Conservation (phyloP, 2,888 invertebrate species). For the Clunio marinus region DNA sequence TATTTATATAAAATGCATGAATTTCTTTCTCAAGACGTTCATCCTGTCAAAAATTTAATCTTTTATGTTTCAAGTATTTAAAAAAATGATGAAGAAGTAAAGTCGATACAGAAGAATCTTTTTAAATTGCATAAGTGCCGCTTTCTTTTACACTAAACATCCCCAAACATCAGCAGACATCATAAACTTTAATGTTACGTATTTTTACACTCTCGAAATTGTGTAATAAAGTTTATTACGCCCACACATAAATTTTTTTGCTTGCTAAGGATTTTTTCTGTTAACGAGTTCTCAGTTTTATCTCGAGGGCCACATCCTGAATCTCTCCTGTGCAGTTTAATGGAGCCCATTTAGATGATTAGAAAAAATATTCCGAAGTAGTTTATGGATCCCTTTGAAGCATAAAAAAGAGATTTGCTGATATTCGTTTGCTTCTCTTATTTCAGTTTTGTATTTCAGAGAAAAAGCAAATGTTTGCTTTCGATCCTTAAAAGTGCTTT, state of each 20-base stretch:
- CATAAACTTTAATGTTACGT: not conserved
- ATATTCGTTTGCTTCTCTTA: not conserved
- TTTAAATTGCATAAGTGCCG: too few species aligned
- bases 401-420: not conserved
- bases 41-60: too few species aligned
- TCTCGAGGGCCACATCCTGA: not conserved
- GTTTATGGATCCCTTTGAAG: not conserved
- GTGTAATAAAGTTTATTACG: not conserved
- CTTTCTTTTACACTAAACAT: too few species aligned
- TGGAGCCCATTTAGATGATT: not conserved
- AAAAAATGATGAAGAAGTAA: too few species aligned
- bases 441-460: not conserved
- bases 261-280: too few species aligned
- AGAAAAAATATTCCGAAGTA: not conserved
- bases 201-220: not conserved
- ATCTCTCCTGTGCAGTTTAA: slow-evolving; percentile 1
- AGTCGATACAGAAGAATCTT: too few species aligned
- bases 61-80: too few species aligned
- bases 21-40: too few species aligned
- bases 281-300: not conserved
- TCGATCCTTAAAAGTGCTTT: not conserved
- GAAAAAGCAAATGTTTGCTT: not conserved
- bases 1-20: too few species aligned
- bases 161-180: too few species aligned
- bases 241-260: too few species aligned